Base-by-base conservation (phyloP, 2,113 vertebrate species). In the Paedocypris sp. region DNA sequence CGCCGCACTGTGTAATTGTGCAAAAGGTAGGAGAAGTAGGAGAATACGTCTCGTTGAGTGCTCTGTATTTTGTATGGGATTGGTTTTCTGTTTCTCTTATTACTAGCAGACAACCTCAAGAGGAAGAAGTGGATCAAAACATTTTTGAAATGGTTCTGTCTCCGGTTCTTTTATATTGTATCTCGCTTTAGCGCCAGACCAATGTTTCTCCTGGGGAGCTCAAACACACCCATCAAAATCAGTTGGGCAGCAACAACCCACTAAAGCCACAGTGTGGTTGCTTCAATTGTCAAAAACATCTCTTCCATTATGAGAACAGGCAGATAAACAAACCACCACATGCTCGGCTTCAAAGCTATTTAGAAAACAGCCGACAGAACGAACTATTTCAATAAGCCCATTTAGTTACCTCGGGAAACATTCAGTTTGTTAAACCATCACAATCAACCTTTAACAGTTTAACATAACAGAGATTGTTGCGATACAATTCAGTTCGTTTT, bases 101-200 rank as follows among this genome's bases (percentile, higher is more conserved):
- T 64, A 64, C 50, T 42, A 45, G 42, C 29, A 54, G 41, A 43
- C 50, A 36, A 46, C 43, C 50, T 42, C 62, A 45, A 43, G 51
- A 64, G 62, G 9, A 35, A 54, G 43, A 47, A 46, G 31, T n/a
- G 36, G 66, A 62, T 68, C 45, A 68, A 68, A 63, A 58, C 66
- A 50, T 26, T 63, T 67, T 60, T 54, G 39, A 68, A 68, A 68
- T 25, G 52, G 46, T 42, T 49, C 60, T 39, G 46, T 51, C 53
- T 68, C 52, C 33, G 35, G 46, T 36, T 45, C 48, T 35, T 51
- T 53, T 64, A 53, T 64, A 53, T 54, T 48, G 47, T 33, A 48
- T 39, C 53, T 64, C 67, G 26, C 50, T 64, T 60, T 54, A 33
- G 33, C 57, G 47, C 52, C 20, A 22, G 52, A 6, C 23, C 39